Evolutionary conservation across 2,888 invertebrate genomes (phyloP), one percentile per base, ranked within the genome.

Genomic region (Cylloceria caligata): DNA sequence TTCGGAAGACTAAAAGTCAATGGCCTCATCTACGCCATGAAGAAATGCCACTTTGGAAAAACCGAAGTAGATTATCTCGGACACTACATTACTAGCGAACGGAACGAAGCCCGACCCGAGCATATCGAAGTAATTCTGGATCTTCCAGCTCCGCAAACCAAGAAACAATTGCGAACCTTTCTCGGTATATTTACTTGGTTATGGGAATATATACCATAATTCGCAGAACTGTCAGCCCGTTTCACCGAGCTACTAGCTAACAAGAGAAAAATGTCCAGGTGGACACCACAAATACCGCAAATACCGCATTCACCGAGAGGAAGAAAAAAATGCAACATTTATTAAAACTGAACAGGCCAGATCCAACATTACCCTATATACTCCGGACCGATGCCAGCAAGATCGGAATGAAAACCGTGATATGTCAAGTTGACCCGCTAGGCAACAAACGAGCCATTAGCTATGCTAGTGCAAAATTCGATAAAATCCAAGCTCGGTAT

Each of bases 1-100:
- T 49, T 87, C 0, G 87, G 87, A 24, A 36, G 85, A 2, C 68
- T 86, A 0, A 62, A 74, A 4, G 74, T 80, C 1, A 84, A 86
- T 52, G 64, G 64, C 11, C 42, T 80, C 1, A 75, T 67, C 13
- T 75, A 39, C 13, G 9, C 52, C 13, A 11, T 80, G 24, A 80
- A 76, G 1, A 72, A 84, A 27, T 85, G 86, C 49, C 73, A 69
- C 21, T 84, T 81, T 34, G 83, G 74, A 3, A 36, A 30, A 21
- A 47, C 2, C 0, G 13, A 42, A 3, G 24, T 83, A 0, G 39
- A 83, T 1, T 84, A 69, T 52, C 73, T 83, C 2, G 83, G 84
- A 1, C 75, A 83, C 42, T n/a, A 9, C 0, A 47, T 85, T 0
- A 60, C 79, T 0, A 2, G 19, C 1, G 27, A 73, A 0, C 64